phyloP scores from a whole-genome alignment of 2,888 invertebrate genomes.

The Eudemis profundana region DNA sequence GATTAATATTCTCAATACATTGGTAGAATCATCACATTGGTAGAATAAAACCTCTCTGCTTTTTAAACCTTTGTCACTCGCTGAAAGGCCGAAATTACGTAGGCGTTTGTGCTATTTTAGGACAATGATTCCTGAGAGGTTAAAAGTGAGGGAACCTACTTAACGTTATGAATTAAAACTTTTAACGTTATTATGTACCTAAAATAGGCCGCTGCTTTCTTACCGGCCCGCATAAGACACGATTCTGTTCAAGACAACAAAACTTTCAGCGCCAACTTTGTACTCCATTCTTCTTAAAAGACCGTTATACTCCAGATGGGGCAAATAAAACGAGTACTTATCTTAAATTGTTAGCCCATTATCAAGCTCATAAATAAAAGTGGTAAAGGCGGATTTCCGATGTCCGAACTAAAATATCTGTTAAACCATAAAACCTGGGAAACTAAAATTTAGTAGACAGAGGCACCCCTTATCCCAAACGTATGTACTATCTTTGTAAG shows the following conservation, averaged over 20 bases:
- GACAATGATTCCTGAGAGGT: neutral
- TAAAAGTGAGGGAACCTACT: conserved; percentile 1
- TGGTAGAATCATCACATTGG: neutral
- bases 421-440: conserved; percentile 24
- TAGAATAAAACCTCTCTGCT: neutral
- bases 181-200: conserved; percentile 11
- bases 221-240: conserved; percentile 16
- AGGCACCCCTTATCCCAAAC: conserved; percentile 17
- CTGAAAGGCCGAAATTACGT: neutral
- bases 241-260: conserved; percentile 13
- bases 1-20: too few species aligned
- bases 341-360: conserved; percentile 31
- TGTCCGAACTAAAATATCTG: conserved; percentile 29
- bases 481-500: conserved; percentile 22
- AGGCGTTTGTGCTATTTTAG: neutral
- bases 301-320: conserved; percentile 32
- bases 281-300: conserved; percentile 27
- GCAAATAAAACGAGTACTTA: conserved; percentile 29
- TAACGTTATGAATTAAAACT: conserved; percentile 19
- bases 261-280: conserved; percentile 20
- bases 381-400: conserved; percentile 22
- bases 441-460: conserved; percentile 32
- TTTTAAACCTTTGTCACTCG: neutral
- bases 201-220: conserved; percentile 10
- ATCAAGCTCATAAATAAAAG: conserved; percentile 34